Conservation (phyloP, 2,113 vertebrate genomes). For the Dermatemys mawii region DNA sequence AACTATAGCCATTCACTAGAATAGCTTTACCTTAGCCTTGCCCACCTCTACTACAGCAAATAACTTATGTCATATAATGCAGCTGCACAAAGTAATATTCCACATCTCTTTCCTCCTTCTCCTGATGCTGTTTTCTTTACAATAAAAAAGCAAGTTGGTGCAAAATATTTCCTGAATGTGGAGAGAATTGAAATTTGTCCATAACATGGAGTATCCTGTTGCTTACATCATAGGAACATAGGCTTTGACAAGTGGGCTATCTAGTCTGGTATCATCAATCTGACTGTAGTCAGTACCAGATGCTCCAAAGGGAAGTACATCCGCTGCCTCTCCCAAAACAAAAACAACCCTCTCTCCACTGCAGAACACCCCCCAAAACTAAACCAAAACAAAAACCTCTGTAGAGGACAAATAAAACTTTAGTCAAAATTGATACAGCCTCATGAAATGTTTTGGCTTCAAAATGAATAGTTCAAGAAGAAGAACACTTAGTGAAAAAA, state of each 20-base stretch:
- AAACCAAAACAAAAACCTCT: too few relatives aligned
- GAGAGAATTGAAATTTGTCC: background rate
- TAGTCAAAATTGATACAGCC: too few relatives aligned
- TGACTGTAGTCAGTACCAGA: background rate
- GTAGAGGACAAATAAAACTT: too few relatives aligned
- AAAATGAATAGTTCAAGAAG: background rate
- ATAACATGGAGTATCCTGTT: background rate
- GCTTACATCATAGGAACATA: background rate
- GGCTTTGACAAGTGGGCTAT: background rate
- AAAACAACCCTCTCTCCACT: background rate
- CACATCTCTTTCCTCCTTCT: background rate
- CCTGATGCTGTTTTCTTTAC: background rate
- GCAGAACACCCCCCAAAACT: too few relatives aligned
- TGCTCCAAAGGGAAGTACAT: background rate
- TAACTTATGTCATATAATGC: accelerated
- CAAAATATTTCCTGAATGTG: background rate
- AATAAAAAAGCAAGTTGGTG: background rate
- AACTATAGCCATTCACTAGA: background rate
- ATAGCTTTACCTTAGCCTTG: background rate
- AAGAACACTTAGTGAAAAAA: background rate
- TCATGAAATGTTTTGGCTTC: too few relatives aligned
- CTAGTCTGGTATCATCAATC: background rate
- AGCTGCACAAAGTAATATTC: background rate
- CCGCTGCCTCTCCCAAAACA: background rate
- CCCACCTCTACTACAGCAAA: background rate